Conservation (phyloP, 2,888 invertebrate genomes). For the Spicauda simplicius region DNA sequence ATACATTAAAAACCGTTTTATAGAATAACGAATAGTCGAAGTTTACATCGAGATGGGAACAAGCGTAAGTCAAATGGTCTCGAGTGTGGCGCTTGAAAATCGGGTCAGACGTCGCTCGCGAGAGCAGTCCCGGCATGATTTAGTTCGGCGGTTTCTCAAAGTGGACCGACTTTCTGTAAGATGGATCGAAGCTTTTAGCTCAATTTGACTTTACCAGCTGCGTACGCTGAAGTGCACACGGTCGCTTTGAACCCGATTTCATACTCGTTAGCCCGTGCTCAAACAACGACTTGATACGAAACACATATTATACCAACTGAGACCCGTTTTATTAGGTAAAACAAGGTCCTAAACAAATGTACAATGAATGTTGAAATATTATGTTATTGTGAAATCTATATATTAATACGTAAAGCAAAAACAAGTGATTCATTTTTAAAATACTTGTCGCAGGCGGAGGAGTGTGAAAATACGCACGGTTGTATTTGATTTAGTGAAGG, state of each 20-base stretch:
- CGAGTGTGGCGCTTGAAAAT: slow-evolving; percentile 63
- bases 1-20: slow-evolving; percentile 77
- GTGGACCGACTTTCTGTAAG: slow-evolving; percentile 73
- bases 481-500: no score
- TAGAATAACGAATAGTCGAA: slow-evolving; percentile 66
- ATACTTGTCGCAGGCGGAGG: no score
- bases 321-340: not conserved
- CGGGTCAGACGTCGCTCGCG: slow-evolving; percentile 65
- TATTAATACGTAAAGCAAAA: no score
- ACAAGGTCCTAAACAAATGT: no score
- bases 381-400: no score
- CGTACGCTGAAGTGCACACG: slow-evolving; percentile 59
- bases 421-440: no score
- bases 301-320: not conserved
- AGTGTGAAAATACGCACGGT: no score
- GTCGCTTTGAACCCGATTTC: slow-evolving; percentile 35
- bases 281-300: not conserved
- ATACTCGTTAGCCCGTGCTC: slow-evolving; percentile 28
- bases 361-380: no score
- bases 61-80: slow-evolving; percentile 54
- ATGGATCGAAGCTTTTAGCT: slow-evolving; percentile 80
- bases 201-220: slow-evolving; percentile 69
- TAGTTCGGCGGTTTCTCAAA: slow-evolving; percentile 68
- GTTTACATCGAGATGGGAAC: slow-evolving; percentile 54
- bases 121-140: slow-evolving; percentile 60